Percentiles rank a stretch among this genome's conserved stretches.
Conservation (phyloP, 2,113 vertebrate genomes). For the Cairina moschata region DNA sequence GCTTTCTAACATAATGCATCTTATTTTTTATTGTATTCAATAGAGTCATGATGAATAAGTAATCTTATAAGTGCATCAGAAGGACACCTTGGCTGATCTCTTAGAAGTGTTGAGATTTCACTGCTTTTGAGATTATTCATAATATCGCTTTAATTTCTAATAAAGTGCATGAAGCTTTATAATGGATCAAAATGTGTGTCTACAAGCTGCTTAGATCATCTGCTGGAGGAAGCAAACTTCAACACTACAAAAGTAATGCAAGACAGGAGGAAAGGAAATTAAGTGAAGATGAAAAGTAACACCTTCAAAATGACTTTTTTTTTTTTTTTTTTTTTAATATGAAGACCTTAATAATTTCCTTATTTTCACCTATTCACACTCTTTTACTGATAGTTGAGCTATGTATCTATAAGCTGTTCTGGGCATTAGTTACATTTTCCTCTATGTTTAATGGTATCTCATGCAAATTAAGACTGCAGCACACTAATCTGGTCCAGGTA, state of each 20-base stretch:
- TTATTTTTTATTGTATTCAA: constrained; percentile 85
- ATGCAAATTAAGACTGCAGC: constrained; percentile 57
- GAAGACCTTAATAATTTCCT: neutral
- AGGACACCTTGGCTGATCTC: constrained; percentile 70
- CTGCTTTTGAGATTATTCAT: constrained; percentile 8
- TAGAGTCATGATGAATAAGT: constrained; percentile 90
- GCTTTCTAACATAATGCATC: constrained; percentile 82
- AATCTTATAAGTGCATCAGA: constrained; percentile 86
- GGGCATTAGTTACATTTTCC: constrained; percentile 15
- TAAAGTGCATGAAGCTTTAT: constrained; percentile 22
- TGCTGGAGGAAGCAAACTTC: neutral
- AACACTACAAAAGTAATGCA: neutral
- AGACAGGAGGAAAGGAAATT: neutral
- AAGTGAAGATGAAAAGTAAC: constrained; percentile 11
- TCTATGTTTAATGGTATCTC: constrained; percentile 45
- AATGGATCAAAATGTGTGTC: constrained; percentile 24
- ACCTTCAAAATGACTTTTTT: neutral
- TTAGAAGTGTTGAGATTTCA: constrained; percentile 50
- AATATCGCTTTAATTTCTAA: constrained; percentile 48
- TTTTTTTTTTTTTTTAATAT: neutral
- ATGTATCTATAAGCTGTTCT: constrained; percentile 11
- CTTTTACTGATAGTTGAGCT: neutral
- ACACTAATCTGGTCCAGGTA: constrained; percentile 60
- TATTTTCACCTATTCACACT: constrained; percentile 9
- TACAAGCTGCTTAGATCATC: neutral